phyloP scores from a whole-genome alignment of 2,113 vertebrate genomes.

The Prietella phreatophila region DNA sequence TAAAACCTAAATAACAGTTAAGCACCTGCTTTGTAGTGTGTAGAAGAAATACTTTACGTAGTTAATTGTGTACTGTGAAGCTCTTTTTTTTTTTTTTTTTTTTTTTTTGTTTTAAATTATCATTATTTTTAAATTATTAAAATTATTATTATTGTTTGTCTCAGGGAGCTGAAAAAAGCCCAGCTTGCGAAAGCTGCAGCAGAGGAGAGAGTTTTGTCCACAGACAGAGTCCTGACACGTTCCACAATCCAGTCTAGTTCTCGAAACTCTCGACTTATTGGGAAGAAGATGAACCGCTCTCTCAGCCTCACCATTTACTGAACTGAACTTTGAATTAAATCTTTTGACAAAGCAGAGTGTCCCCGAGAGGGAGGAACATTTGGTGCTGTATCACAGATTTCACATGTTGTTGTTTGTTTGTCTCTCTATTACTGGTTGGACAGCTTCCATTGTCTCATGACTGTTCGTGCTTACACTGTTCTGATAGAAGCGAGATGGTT shows the following conservation, averaged over 20 bases:
- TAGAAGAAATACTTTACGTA: neutral
- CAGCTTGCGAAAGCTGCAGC: slow-evolving; percentile 91
- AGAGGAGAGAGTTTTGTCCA: slow-evolving; percentile 87
- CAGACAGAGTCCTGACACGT: slow-evolving; percentile 86
- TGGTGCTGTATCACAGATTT: slow-evolving; percentile 54
- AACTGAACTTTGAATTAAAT: slow-evolving; percentile 57
- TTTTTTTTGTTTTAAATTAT: neutral
- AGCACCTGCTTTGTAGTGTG: neutral
- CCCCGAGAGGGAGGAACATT: slow-evolving; percentile 28
- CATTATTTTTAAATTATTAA: neutral
- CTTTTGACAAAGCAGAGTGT: slow-evolving; percentile 5
- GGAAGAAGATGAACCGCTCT: slow-evolving; percentile 97
- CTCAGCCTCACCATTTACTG: slow-evolving; percentile 96
- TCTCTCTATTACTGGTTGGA: slow-evolving; percentile 29
- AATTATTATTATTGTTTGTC: slow-evolving; percentile 17
- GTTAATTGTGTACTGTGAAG: too few relatives aligned
- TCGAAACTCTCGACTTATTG: slow-evolving; percentile 84
- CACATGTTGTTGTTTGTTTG: neutral
- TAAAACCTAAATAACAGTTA: neutral
- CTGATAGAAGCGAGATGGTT: slow-evolving; percentile 53
- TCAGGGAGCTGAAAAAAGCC: slow-evolving; percentile 95
- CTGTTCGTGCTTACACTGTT: slow-evolving; percentile 63
- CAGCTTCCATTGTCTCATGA: slow-evolving; percentile 47
- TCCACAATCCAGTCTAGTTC: slow-evolving; percentile 83
- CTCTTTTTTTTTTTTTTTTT: too few relatives aligned